Evolutionary conservation across 2,797 vertebrate species (phyloP).

Genomic region (Sebastes itinus): DNA sequence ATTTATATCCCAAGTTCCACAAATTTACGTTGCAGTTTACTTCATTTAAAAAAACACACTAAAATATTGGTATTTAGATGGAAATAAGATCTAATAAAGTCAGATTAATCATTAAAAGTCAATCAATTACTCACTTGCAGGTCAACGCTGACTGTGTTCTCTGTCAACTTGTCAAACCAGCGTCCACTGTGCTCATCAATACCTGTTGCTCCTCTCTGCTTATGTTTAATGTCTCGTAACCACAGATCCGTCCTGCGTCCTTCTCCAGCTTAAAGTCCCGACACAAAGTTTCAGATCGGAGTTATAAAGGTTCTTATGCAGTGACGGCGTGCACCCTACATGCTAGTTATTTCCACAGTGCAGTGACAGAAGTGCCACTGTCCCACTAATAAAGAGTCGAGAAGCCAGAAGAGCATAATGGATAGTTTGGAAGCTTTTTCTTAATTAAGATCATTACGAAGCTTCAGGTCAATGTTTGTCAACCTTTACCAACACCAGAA

Average conservation of each 20-base stretch:
- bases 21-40: not conserved
- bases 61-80: not conserved
- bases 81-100: not conserved
- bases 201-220: not conserved
- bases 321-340: slow-evolving; percentile 46
- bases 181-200: not conserved
- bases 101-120: not conserved
- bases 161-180: not conserved
- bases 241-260: not conserved
- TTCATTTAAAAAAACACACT: not conserved
- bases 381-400: slow-evolving; percentile 75
- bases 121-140: slow-evolving; percentile 47
- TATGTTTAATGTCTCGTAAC: not conserved
- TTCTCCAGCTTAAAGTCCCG: not conserved
- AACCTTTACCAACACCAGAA: not conserved
- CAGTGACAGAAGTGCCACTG: slow-evolving; percentile 75
- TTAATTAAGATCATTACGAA: slow-evolving; percentile 11
- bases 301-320: slow-evolving; percentile 17
- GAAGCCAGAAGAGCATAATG: slow-evolving; percentile 36
- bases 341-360: slow-evolving; percentile 72
- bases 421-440: slow-evolving; percentile 17
- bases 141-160: not conserved
- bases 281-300: not conserved
- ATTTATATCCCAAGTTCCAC: not conserved
- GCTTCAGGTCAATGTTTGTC: not conserved